A percentile compares a stretch with the other conserved stretches of the same genome.
Evolutionary conservation across 1,140 invertebrate species (phyloP).

Genomic region (Drosophila sulfurigaster): DNA sequence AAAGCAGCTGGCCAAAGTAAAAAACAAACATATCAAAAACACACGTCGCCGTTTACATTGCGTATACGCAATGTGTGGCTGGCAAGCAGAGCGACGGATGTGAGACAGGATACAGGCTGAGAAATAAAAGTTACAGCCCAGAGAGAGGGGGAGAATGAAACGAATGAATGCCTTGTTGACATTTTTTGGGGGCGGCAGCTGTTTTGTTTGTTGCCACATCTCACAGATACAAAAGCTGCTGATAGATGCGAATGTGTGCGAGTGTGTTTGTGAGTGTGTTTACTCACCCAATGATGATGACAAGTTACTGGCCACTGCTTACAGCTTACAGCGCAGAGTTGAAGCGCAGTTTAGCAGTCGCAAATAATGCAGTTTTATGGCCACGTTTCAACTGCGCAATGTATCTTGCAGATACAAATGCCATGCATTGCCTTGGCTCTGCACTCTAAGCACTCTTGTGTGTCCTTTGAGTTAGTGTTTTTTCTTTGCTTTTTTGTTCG

Average conservation of each 20-base stretch:
- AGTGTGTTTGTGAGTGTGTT: conserved; percentile 3
- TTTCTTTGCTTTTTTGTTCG: conserved; percentile 22
- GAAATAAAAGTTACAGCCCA: neutral
- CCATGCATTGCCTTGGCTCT: conserved; percentile 10
- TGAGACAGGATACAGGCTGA: neutral
- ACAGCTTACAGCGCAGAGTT: conserved; percentile 6
- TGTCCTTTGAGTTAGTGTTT: conserved; percentile 3
- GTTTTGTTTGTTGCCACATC: conserved; percentile 8
- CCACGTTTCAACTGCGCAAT: conserved; percentile 19
- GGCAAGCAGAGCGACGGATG: no score
- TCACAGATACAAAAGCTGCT: conserved; percentile 27
- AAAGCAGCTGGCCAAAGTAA: neutral
- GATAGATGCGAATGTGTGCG: conserved; percentile 9
- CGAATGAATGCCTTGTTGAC: conserved; percentile 8
- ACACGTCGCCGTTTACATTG: conserved; percentile 26
- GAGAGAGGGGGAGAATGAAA: neutral
- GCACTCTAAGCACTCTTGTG: conserved; percentile 8
- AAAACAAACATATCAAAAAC: conserved; percentile 19
- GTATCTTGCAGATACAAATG: conserved; percentile 29
- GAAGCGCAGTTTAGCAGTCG: neutral
- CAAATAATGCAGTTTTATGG: conserved; percentile 21
- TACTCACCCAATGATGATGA: conserved; percentile 44
- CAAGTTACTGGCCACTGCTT: conserved; percentile 33
- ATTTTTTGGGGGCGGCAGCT: neutral
- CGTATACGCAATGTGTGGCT: conserved; percentile 68